Evolutionary conservation across 2,888 invertebrate species (phyloP).

Genomic region (Tenthredo distinguenda): DNA sequence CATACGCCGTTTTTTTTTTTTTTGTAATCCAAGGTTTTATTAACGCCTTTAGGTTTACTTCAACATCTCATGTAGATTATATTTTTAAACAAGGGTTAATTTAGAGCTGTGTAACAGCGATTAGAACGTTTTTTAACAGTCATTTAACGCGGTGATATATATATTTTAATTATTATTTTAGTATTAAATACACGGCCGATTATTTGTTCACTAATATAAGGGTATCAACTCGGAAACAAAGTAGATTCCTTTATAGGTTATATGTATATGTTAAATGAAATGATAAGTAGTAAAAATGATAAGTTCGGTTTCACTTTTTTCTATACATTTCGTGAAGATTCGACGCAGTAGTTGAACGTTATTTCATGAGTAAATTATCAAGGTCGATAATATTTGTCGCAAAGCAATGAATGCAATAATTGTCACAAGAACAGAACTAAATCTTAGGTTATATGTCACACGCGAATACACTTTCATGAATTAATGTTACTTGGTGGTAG

Average conservation of each 20-base stretch:
- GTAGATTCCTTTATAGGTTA: background rate
- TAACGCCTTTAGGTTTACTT: background rate
- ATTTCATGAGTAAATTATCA: background rate
- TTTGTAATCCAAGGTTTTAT: background rate
- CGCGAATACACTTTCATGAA: constrained; percentile 56
- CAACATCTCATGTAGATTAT: background rate
- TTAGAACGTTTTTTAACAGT: background rate
- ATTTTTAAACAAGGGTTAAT: background rate
- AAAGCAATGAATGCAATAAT: constrained; percentile 25
- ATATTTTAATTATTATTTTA: background rate
- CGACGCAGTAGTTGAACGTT: background rate
- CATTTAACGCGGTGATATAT: background rate
- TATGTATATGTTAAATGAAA: background rate
- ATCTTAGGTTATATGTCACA: constrained; percentile 69
- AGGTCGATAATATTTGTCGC: constrained; percentile 17
- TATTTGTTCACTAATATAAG: background rate
- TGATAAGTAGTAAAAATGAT: constrained; percentile 5
- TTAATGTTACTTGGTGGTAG: background rate
- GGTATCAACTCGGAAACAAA: background rate
- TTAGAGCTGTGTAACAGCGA: constrained; percentile 5
- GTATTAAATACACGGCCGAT: constrained; percentile 14
- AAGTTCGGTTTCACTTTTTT: background rate
- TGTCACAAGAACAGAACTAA: constrained; percentile 50
- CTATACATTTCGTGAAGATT: background rate
- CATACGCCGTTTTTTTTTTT: background rate